Evolutionary conservation across 1,140 invertebrate species (phyloP).

Genomic region (Drosophila gunungcola): DNA sequence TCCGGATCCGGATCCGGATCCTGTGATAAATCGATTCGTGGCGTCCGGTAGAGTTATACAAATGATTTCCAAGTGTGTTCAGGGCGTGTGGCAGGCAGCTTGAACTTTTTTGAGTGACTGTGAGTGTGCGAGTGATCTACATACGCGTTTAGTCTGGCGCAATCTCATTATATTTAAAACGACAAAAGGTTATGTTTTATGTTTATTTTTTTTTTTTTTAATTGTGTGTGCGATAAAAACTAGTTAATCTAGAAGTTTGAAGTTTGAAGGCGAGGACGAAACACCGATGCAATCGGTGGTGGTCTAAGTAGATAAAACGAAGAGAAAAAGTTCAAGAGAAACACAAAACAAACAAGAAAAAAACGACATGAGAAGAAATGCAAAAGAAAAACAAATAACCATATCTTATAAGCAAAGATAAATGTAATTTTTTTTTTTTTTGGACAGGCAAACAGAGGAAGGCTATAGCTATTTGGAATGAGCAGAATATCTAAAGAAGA

Average conservation of each 20-base stretch:
- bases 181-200: slow-evolving; percentile 17
- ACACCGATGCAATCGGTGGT: slow-evolving; percentile 53
- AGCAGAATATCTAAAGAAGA: not conserved
- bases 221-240: not conserved
- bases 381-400: slow-evolving; percentile 28
- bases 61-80: slow-evolving; percentile 38
- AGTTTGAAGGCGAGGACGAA: not conserved
- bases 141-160: slow-evolving; percentile 32
- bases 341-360: not conserved
- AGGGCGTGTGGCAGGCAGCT: slow-evolving; percentile 20
- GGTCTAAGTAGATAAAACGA: not conserved
- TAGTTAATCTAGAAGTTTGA: slow-evolving; percentile 1
- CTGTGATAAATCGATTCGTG: slow-evolving; percentile 24
- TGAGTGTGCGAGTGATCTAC: slow-evolving; percentile 35
- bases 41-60: not conserved
- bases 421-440: slow-evolving; percentile 28
- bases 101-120: slow-evolving; percentile 18
- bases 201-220: slow-evolving; percentile 39
- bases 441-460: slow-evolving; percentile 1
- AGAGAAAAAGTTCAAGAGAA: slow-evolving; percentile 17
- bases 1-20: not conserved
- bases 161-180: slow-evolving; percentile 75
- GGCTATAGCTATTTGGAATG: not conserved
- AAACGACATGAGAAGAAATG: slow-evolving; percentile 8
- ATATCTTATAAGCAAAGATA: slow-evolving; percentile 43